A percentile compares a stretch with the other conserved stretches of the same genome.
phyloP scores from a whole-genome alignment of 2,797 vertebrate genomes.

The Salarias fasciatus region DNA sequence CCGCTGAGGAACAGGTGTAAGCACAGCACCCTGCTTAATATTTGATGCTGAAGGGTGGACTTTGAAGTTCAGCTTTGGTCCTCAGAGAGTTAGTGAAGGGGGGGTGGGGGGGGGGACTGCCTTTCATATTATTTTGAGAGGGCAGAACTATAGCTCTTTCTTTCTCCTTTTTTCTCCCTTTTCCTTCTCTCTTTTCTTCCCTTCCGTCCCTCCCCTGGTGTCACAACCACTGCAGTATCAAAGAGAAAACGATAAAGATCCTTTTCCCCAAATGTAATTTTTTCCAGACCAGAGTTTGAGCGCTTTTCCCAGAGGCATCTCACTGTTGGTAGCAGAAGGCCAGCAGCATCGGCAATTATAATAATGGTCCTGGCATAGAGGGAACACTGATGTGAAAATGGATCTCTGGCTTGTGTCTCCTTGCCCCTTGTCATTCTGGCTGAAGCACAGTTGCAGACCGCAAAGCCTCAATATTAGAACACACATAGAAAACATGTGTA shows the following conservation, averaged over 20 bases:
- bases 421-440: conserved; percentile 41
- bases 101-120: conserved; percentile 15
- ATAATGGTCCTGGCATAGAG: conserved; percentile 63
- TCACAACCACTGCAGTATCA: conserved; percentile 36
- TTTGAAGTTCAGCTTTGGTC: conserved; percentile 68
- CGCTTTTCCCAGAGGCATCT: conserved; percentile 61
- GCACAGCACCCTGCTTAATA: conserved; percentile 68
- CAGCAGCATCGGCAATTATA: conserved; percentile 69
- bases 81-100: conserved; percentile 28
- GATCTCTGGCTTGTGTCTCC: conserved; percentile 74
- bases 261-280: conserved; percentile 55
- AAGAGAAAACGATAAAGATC: conserved; percentile 44
- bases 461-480: conserved; percentile 59
- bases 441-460: conserved; percentile 61
- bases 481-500: too few species aligned
- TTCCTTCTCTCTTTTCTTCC: neutral
- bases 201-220: conserved; percentile 2
- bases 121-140: conserved; percentile 16
- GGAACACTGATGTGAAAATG: conserved; percentile 67
- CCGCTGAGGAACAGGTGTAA: conserved; percentile 71
- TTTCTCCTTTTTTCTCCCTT: neutral
- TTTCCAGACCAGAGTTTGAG: conserved; percentile 49
- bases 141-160: conserved; percentile 1
- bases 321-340: conserved; percentile 62
- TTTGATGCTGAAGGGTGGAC: conserved; percentile 67